Conservation (phyloP, 2,113 vertebrate genomes). For the Barnardius zonarius region DNA sequence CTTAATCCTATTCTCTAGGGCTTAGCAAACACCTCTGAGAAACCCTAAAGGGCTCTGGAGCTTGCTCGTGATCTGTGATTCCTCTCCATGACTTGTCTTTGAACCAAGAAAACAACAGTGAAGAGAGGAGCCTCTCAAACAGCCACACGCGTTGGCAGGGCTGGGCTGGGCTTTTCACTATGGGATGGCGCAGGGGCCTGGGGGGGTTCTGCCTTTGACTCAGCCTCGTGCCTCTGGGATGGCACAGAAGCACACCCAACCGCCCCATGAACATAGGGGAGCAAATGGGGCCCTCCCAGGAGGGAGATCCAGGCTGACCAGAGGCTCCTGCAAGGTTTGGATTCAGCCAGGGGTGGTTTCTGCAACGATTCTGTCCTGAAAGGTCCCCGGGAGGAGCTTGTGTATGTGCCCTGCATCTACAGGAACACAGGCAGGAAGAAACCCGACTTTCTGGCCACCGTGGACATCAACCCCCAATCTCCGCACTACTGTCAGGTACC, state of each 20-base stretch:
- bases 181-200: too few relatives aligned
- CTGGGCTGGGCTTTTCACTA: background rate
- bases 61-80: background rate
- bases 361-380: background rate
- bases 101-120: background rate
- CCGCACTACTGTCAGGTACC: slow-evolving; percentile 82
- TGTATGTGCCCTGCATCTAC: slow-evolving; percentile 93
- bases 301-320: background rate
- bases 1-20: background rate
- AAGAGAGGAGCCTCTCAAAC: background rate
- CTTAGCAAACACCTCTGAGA: background rate
- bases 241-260: background rate
- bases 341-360: rapidly evolving
- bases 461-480: slow-evolving; percentile 86
- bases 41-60: background rate
- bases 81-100: background rate
- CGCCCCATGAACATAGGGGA: rapidly evolving
- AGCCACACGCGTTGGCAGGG: background rate
- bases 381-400: slow-evolving; percentile 87
- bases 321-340: background rate
- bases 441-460: slow-evolving; percentile 91
- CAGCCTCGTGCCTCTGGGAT: background rate
- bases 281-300: background rate
- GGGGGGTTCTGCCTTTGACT: background rate
- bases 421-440: slow-evolving; percentile 79